A percentile compares a stretch with the other conserved stretches of the same genome.
phyloP scores from a whole-genome alignment of 1,140 invertebrate genomes.

The Mylabris phalerata region DNA sequence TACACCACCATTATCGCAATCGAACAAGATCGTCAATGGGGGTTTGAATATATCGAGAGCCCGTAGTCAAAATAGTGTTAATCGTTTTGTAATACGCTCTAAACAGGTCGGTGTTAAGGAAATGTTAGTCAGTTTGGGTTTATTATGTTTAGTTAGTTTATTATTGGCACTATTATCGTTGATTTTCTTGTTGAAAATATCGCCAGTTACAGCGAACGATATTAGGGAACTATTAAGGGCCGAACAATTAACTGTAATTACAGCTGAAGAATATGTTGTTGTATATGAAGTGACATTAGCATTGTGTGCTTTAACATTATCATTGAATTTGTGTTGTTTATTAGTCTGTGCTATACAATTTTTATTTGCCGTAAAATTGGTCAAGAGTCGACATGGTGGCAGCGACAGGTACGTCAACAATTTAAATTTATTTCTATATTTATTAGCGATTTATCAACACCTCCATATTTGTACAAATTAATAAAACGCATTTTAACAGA shows the following conservation, averaged over 20 bases:
- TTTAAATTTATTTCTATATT: no score
- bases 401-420: conserved; percentile 34
- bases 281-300: conserved; percentile 87
- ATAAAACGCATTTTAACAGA: no score
- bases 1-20: conserved; percentile 8
- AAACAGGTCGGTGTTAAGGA: conserved; percentile 61
- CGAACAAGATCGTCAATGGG: conserved; percentile 44
- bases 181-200: conserved; percentile 79
- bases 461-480: no score
- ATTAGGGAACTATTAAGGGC: conserved; percentile 50
- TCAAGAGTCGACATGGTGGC: conserved; percentile 61
- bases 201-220: conserved; percentile 52
- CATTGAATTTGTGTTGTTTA: conserved; percentile 81
- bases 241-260: conserved; percentile 51
- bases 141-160: conserved; percentile 78
- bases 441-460: no score
- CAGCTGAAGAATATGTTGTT: conserved; percentile 71
- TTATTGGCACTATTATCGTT: conserved; percentile 74
- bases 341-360: conserved; percentile 92
- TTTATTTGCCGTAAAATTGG: conserved; percentile 85
- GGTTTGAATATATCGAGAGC: conserved; percentile 48
- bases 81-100: conserved; percentile 45
- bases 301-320: conserved; percentile 78
- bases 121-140: conserved; percentile 75
- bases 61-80: conserved; percentile 39